Conservation (phyloP, 2,888 invertebrate genomes). For the Brassicogethes aeneus region DNA sequence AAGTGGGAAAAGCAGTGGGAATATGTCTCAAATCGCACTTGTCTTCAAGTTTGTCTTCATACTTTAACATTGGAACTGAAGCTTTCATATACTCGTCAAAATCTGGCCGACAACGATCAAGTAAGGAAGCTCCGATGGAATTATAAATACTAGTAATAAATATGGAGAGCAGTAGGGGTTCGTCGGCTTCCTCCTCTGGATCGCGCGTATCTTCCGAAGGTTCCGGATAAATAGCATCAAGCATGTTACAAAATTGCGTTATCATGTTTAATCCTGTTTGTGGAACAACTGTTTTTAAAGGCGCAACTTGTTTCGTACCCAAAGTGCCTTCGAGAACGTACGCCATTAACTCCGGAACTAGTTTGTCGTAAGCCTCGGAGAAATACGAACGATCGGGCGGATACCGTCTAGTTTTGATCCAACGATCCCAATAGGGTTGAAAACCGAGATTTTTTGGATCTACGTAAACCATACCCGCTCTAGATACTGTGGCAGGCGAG, state of each 20-base stretch:
- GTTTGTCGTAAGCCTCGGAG: conserved; percentile 61
- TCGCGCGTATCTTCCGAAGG: conserved; percentile 40
- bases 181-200: conserved; percentile 42
- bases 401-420: conserved; percentile 54
- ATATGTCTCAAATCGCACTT: conserved; percentile 64
- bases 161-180: conserved; percentile 57
- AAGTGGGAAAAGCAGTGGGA: conserved; percentile 58
- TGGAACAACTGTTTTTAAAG: conserved; percentile 71
- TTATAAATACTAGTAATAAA: conserved; percentile 72
- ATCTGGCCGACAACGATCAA: conserved; percentile 56
- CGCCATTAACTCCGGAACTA: conserved; percentile 62
- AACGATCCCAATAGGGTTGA: conserved; percentile 78
- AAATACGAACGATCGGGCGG: conserved; percentile 39
- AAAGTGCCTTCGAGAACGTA: conserved; percentile 63
- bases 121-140: conserved; percentile 73
- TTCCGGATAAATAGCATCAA: conserved; percentile 59
- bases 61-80: conserved; percentile 51
- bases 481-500: conserved; percentile 86
- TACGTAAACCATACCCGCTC: conserved; percentile 88
- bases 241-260: conserved; percentile 71
- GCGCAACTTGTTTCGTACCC: conserved; percentile 58
- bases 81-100: conserved; percentile 75
- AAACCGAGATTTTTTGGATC: conserved; percentile 87
- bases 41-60: conserved; percentile 55
- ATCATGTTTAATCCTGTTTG: conserved; percentile 85